phyloP scores from a whole-genome alignment of 2,113 vertebrate genomes.

The Pseudolaguvia tuberculata region DNA sequence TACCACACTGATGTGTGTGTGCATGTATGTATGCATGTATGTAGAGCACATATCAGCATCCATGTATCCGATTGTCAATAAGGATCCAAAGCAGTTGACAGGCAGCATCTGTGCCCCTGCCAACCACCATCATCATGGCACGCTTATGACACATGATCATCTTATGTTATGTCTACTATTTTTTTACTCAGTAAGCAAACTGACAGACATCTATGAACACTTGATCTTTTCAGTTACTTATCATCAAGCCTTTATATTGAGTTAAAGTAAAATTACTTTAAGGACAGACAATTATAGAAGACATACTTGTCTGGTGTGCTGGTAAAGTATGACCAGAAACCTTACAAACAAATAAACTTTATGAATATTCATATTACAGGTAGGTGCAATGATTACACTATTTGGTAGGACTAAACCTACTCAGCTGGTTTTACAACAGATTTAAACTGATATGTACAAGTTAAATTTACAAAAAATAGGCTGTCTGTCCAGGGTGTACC shows the following conservation, averaged over 20 bases:
- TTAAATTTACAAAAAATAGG: background rate
- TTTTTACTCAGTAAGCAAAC: constrained; percentile 34
- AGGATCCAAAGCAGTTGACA: constrained; percentile 61
- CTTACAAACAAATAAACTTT: too few species aligned
- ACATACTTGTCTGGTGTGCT: too few species aligned
- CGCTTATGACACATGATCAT: constrained; percentile 46
- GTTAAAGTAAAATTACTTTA: background rate
- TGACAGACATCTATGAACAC: constrained; percentile 62
- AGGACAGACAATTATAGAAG: too few species aligned
- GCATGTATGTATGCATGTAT: constrained; percentile 21
- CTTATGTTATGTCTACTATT: constrained; percentile 40
- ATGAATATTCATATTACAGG: fast-evolving
- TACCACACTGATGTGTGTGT: constrained; percentile 28
- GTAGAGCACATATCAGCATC: constrained; percentile 18
- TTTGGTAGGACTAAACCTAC: background rate
- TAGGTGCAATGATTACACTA: background rate
- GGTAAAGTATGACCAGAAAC: too few species aligned
- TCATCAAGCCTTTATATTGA: background rate
- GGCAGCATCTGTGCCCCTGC: constrained; percentile 61
- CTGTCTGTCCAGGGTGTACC: too few species aligned
- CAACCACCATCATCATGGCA: constrained; percentile 56
- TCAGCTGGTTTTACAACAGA: background rate
- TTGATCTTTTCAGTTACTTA: too few species aligned
- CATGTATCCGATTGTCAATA: constrained; percentile 52
- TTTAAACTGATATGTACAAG: background rate